phyloP scores from a whole-genome alignment of 2,888 invertebrate species.

The Microctonus aethiopoides region DNA sequence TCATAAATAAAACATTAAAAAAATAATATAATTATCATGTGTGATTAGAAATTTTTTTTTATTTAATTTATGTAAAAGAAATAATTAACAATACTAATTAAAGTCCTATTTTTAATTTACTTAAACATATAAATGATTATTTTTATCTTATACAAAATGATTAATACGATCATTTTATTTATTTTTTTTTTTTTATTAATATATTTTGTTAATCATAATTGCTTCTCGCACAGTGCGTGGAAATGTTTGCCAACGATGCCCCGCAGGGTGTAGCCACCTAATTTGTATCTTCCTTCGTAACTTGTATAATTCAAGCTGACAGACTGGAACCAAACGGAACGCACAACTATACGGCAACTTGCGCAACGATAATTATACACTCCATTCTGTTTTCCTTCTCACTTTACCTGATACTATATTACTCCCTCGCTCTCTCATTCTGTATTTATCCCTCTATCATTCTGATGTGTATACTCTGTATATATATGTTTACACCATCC shows the following conservation, averaged over 20 bases:
- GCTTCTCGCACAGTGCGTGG: neutral
- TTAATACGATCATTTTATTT: no score
- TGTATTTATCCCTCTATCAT: neutral
- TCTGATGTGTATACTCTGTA: neutral
- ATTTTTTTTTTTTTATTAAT: neutral
- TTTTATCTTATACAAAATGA: no score
- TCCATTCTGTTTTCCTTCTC: constrained; percentile 52
- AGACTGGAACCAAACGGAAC: constrained; percentile 66
- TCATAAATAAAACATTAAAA: no score
- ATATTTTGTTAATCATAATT: neutral
- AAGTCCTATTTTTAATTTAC: no score
- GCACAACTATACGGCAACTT: constrained; percentile 57
- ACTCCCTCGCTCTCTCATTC: neutral
- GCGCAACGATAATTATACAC: constrained; percentile 67
- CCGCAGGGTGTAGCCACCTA: constrained; percentile 49
- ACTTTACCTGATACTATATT: constrained; percentile 28
- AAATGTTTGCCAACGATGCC: constrained; percentile 12
- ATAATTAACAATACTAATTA: no score
- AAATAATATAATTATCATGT: no score
- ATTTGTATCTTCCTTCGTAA: constrained; percentile 66
- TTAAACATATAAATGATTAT: no score
- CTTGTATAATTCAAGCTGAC: constrained; percentile 66
- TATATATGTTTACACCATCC: neutral
- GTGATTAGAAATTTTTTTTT: no score
- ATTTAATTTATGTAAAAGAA: no score